phyloP scores from a whole-genome alignment of 64 coral and sea anemone genomes.

The Acropora yongei region DNA sequence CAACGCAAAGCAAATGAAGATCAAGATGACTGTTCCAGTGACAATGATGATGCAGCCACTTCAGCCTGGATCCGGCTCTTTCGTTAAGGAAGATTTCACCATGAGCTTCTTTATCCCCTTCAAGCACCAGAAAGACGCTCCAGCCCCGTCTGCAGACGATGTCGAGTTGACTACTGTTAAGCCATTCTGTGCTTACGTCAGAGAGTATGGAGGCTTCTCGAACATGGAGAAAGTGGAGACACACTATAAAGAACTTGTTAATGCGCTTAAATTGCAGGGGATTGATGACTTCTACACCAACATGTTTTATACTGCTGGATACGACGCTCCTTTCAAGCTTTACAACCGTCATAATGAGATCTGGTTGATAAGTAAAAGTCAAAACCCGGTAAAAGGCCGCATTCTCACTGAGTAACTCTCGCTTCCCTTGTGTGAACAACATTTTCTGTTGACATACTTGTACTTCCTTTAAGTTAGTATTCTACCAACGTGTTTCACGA shows the following conservation, averaged over 20 bases:
- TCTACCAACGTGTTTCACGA: too few species aligned
- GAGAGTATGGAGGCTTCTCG: constrained; percentile 58
- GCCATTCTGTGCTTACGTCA: constrained; percentile 73
- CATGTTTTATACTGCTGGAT: constrained; percentile 67
- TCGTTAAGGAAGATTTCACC: constrained; percentile 73
- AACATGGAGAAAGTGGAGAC: constrained; percentile 32
- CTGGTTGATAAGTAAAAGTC: constrained; percentile 81
- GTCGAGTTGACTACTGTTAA: constrained; percentile 34
- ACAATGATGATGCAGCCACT: constrained; percentile 64
- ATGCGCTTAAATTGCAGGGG: constrained; percentile 57
- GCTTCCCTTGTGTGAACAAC: neutral
- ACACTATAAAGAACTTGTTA: constrained; percentile 33
- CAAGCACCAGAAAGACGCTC: constrained; percentile 65
- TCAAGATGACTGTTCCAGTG: constrained; percentile 92
- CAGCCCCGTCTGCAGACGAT: constrained; percentile 48
- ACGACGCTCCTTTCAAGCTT: constrained; percentile 61
- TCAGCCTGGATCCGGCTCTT: constrained; percentile 44
- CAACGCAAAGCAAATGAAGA: constrained; percentile 62
- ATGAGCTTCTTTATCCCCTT: constrained; percentile 88
- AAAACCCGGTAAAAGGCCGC: neutral
- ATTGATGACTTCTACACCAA: constrained; percentile 65
- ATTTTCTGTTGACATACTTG: too few species aligned
- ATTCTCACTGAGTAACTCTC: neutral
- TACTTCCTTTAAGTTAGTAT: too few species aligned
- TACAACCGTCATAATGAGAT: constrained; percentile 85